A percentile compares a stretch with the other conserved stretches of the same genome.
phyloP scores from a whole-genome alignment of 2,113 vertebrate species.

The Heterotilapia buettikoferi region DNA sequence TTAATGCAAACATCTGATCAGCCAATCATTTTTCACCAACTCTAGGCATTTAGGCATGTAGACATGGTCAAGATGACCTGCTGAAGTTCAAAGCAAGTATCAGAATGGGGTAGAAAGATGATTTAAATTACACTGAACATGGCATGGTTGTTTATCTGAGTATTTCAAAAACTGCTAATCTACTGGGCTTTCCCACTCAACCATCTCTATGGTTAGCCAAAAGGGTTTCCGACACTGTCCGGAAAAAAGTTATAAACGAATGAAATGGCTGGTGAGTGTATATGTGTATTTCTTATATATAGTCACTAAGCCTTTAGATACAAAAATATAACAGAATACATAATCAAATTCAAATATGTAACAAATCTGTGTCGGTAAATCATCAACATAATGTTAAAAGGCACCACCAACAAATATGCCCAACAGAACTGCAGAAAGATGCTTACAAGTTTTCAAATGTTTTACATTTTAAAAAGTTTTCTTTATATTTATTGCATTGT shows the following conservation, averaged over 20 bases:
- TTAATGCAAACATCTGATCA: background rate
- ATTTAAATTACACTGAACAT: background rate
- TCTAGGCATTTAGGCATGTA: background rate
- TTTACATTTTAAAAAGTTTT: background rate
- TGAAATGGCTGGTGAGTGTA: background rate
- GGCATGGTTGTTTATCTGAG: background rate
- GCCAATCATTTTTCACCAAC: background rate
- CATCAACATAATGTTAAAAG: background rate
- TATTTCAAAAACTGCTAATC: background rate
- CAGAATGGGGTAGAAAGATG: rapidly evolving
- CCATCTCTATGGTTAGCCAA: background rate
- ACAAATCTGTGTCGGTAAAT: background rate
- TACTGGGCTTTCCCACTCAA: background rate
- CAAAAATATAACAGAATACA: background rate
- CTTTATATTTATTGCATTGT: background rate
- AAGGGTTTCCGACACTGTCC: rapidly evolving
- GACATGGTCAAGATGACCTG: background rate
- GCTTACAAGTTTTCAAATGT: background rate
- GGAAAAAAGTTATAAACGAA: background rate
- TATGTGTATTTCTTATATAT: background rate
- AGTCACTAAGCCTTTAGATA: background rate
- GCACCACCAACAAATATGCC: background rate
- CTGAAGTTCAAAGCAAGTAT: background rate
- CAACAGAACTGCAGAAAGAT: background rate
- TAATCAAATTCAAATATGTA: background rate